A percentile compares a stretch with the other conserved stretches of the same genome.
These are phyloP conservation scores for Sphecodes monilicornis DNA, from an alignment of 2,888 invertebrate species.

Conservation along the genomic window DNA sequence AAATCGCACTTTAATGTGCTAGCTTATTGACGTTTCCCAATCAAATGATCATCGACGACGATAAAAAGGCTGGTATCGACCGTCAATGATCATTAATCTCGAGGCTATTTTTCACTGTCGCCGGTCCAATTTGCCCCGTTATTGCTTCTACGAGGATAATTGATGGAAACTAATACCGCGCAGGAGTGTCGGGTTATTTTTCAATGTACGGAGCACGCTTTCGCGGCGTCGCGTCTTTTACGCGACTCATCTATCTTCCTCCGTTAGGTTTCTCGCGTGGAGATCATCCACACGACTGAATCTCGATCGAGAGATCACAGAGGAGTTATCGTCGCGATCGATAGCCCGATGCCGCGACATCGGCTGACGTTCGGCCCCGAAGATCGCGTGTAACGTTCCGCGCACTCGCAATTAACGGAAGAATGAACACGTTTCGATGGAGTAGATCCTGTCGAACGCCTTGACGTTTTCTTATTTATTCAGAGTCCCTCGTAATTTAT, in stretches of 20 bases:
- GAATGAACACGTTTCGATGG: neutral
- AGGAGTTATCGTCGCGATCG: neutral
- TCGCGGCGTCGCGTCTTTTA: neutral
- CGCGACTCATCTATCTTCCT: constrained; percentile 22
- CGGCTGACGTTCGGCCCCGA: neutral
- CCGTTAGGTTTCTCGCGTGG: neutral
- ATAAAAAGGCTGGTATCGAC: neutral
- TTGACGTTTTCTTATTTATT: neutral
- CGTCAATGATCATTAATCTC: constrained; percentile 6
- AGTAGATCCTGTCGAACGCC: neutral
- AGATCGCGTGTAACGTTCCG: neutral
- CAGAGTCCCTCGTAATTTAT: neutral
- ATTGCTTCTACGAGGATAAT: constrained; percentile 3
- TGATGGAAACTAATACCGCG: constrained; percentile 13
- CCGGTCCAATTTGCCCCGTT: constrained; percentile 22
- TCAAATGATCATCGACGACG: neutral
- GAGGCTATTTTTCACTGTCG: constrained; percentile 7
- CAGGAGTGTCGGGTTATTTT: neutral
- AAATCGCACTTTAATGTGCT: neutral
- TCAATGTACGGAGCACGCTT: neutral
- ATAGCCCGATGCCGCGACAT: neutral
- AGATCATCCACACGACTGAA: constrained; percentile 13
- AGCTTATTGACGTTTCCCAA: neutral
- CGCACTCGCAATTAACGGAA: neutral
- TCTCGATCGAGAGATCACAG: constrained; percentile 1